Conservation (phyloP, 2,888 invertebrate species). For the Drosophila borborema region DNA sequence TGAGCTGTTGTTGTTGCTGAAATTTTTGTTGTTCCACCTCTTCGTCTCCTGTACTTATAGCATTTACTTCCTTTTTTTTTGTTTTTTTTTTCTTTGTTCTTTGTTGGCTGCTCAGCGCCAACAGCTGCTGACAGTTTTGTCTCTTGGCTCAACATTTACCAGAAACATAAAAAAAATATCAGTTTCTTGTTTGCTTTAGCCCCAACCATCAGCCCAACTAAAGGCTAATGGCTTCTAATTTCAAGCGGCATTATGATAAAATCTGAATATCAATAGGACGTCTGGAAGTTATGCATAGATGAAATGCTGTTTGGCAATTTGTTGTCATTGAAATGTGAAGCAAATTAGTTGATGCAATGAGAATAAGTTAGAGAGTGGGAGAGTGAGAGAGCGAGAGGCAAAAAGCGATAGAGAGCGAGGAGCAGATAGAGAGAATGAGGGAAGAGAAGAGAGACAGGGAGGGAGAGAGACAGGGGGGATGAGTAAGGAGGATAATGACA, state of each 20-base stretch:
- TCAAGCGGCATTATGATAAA: constrained; percentile 12
- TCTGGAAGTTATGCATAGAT: background rate
- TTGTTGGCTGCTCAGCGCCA: constrained; percentile 8
- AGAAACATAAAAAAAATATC: constrained; percentile 19
- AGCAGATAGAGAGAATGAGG: background rate
- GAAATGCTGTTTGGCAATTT: background rate
- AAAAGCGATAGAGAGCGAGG: background rate
- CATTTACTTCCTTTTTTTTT: constrained; percentile 18
- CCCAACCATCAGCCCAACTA: constrained; percentile 2
- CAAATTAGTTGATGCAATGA: background rate
- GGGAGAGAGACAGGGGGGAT: background rate
- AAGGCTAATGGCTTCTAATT: constrained; percentile 20
- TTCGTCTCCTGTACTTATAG: constrained; percentile 3
- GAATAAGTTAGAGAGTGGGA: background rate
- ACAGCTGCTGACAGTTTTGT: constrained; percentile 59
- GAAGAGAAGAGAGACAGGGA: background rate
- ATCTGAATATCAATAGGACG: background rate
- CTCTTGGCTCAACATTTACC: constrained; percentile 21
- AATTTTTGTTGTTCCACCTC: constrained; percentile 10
- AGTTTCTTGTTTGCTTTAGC: constrained; percentile 8
- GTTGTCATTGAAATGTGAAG: background rate
- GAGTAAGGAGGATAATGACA: too few species aligned
- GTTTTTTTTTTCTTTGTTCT: background rate
- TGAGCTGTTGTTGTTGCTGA: constrained; percentile 48
- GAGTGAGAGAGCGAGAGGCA: background rate